phyloP scores from a whole-genome alignment of 2,888 invertebrate species.

The Pocota personata region DNA sequence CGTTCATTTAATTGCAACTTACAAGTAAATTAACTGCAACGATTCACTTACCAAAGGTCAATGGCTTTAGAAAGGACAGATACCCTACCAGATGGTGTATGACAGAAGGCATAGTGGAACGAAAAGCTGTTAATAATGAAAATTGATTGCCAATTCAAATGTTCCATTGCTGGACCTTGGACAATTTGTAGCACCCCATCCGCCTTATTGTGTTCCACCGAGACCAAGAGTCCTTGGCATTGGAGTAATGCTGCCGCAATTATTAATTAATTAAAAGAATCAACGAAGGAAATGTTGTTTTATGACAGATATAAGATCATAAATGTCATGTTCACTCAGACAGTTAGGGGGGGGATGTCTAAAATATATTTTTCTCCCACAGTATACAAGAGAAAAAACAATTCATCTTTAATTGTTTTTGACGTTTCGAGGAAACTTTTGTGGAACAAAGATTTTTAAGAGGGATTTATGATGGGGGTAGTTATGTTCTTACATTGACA shows the following conservation, averaged over 20 bases:
- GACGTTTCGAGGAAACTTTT: background rate
- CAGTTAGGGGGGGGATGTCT: background rate
- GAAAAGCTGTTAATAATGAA: background rate
- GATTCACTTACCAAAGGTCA: background rate
- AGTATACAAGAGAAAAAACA: background rate
- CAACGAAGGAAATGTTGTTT: background rate
- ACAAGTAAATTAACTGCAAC: background rate
- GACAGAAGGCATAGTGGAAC: background rate
- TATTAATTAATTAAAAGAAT: conserved; percentile 14
- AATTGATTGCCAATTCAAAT: conserved; percentile 1
- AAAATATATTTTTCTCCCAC: background rate
- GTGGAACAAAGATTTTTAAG: background rate
- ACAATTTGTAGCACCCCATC: conserved; percentile 1
- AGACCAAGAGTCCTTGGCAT: conserved; percentile 2
- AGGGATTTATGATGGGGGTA: background rate
- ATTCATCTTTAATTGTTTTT: conserved; percentile 1
- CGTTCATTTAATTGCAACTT: background rate
- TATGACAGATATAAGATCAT: conserved; percentile 3
- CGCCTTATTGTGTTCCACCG: background rate
- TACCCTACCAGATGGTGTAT: background rate
- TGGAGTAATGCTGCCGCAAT: conserved; percentile 2
- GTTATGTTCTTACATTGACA: background rate
- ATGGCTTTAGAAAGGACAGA: background rate
- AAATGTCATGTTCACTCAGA: conserved; percentile 8
- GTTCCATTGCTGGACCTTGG: conserved; percentile 7